These are phyloP conservation scores for Taeniopygia guttata DNA, from an alignment of 2,797 vertebrate genomes.

Conservation along the genomic window DNA sequence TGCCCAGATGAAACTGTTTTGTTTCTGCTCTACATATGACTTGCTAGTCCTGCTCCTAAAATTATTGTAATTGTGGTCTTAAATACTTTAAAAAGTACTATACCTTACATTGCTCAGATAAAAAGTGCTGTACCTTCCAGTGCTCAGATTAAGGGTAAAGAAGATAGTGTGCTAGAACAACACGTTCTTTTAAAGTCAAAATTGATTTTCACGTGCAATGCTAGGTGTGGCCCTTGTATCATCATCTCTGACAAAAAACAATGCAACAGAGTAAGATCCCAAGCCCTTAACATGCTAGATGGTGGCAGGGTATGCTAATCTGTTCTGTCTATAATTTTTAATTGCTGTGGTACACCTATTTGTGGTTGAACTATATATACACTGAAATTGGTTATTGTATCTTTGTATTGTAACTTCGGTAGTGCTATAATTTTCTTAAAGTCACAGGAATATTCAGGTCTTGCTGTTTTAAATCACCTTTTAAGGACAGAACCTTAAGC, in stretches of 20 bases:
- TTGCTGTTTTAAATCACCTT: not conserved
- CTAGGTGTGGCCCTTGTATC: not conserved
- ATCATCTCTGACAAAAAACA: not conserved
- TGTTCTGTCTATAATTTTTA: not conserved
- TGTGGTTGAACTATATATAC: not conserved
- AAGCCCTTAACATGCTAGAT: not conserved
- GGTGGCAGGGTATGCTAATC: not conserved
- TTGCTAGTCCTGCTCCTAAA: not conserved
- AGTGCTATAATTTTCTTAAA: not conserved
- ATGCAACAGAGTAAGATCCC: rapidly evolving
- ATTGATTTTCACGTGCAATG: not conserved
- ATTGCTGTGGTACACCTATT: not conserved
- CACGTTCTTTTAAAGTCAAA: not conserved
- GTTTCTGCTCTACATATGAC: not conserved
- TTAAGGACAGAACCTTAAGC: constrained; percentile 14
- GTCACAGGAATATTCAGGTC: not conserved
- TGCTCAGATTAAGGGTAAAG: not conserved
- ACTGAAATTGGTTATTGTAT: not conserved
- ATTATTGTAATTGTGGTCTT: not conserved
- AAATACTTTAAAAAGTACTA: not conserved
- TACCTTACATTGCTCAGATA: not conserved
- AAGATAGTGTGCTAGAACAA: not conserved
- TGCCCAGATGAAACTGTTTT: not conserved
- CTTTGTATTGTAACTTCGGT: not conserved
- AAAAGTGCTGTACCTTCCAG: not conserved